A percentile compares a stretch with the other conserved stretches of the same genome.
These are phyloP conservation scores for Brachyhypopomus gauderio DNA, from an alignment of 2,113 vertebrate genomes.

Conservation along the genomic window DNA sequence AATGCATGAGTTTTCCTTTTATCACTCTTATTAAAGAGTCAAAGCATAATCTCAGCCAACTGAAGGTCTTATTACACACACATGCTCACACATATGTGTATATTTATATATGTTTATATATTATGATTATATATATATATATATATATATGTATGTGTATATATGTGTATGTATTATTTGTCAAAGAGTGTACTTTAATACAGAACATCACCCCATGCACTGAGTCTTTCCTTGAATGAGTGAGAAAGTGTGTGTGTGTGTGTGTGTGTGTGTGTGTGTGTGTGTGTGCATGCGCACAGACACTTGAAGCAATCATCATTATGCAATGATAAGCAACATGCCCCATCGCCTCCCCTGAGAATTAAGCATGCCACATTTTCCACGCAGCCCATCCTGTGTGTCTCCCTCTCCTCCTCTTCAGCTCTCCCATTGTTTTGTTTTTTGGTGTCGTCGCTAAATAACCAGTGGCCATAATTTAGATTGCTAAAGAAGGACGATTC, in stretches of 20 bases:
- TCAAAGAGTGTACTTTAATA: conserved; percentile 45
- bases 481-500: conserved; percentile 73
- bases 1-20: conserved; percentile 79
- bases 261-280: conserved; percentile 50
- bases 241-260: conserved; percentile 45
- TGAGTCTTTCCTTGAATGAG: conserved; percentile 40
- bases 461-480: conserved; percentile 76
- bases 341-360: conserved; percentile 64
- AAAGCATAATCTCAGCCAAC: conserved; percentile 71
- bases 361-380: conserved; percentile 57
- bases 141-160: not conserved
- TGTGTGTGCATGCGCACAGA: conserved; percentile 57
- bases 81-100: not conserved
- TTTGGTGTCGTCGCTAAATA: conserved; percentile 55
- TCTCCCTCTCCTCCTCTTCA: not conserved
- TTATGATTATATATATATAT: conserved; percentile 42
- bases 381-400: conserved; percentile 29
- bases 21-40: conserved; percentile 72
- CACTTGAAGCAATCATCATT: conserved; percentile 71
- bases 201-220: conserved; percentile 4
- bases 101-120: conserved; percentile 39
- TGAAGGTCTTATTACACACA: conserved; percentile 71
- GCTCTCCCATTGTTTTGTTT: conserved; percentile 51
- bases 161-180: conserved; percentile 51
- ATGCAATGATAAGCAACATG: conserved; percentile 67